Base-by-base conservation (phyloP, 2,888 invertebrate species). In the Lordiphosa fenestrarum region DNA sequence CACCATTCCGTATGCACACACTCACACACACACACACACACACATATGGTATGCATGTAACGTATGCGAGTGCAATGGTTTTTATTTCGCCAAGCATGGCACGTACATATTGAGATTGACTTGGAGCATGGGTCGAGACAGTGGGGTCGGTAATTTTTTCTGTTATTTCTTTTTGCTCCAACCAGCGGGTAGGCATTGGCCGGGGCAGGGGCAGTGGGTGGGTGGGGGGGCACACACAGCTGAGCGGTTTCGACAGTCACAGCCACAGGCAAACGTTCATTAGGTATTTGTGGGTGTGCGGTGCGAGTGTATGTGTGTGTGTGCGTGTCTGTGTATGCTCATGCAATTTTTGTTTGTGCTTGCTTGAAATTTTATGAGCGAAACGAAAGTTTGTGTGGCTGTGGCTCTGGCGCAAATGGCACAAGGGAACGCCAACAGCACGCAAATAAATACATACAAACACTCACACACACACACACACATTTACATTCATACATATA, bases 401-500 rank as follows among this genome's bases (percentile, higher is more conserved):
- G 44, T 51, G 48, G 54, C 49, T 50, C 52, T 46, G 54, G 51
- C 52, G 66, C 70, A 73, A 72, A 73, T 77, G 72, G 73, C 80
- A 81, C 75, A 74, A 83, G 84, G 84, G 83, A 86, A 80, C 77
- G 74, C 80, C 85, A 86, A 85, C 78, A 44, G 50, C 82, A 84
- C 67, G 65, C 63, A 75, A 66, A 73, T 73, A 71, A 72, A 66
- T 58, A 59, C 55, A 62, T 39, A 51, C 39, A 13, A 25, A 44
- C 66, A 15, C 12, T 25, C 42, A 13, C 30, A 42, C 13, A 30
- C 13, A 42, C 66, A 15, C 12, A 30, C 42, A 13, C 30, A 42
- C 13, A 30, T 9, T 30, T 42, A 42, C 23, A 25, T 13, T 40
- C 38, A 25, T 13, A 44, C 38, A 51, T 56, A 55, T 66, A 55